Evolutionary conservation across 2,888 invertebrate species (phyloP).

Genomic region (Archaeoteleia sp.): DNA sequence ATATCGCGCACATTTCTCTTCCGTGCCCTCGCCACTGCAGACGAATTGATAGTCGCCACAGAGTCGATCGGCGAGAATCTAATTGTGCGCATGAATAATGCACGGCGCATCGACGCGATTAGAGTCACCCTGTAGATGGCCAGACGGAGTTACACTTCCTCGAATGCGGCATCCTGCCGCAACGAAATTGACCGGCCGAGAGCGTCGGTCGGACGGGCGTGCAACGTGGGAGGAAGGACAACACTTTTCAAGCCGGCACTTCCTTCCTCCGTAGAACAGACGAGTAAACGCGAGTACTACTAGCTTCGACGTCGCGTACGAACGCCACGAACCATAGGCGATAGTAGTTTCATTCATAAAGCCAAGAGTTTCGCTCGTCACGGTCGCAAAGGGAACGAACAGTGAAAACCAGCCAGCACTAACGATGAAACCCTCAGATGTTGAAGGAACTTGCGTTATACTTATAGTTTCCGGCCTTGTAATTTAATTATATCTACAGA

Average conservation of each 20-base stretch:
- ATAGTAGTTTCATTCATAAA: conserved; percentile 72
- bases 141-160: conserved; percentile 68
- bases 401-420: background rate
- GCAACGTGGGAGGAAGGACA: conserved; percentile 61
- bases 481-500: too few relatives aligned
- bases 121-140: conserved; percentile 63
- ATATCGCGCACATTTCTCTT: conserved; percentile 11
- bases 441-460: conserved; percentile 7
- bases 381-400: conserved; percentile 38
- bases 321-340: conserved; percentile 46
- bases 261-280: conserved; percentile 68
- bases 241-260: conserved; percentile 61
- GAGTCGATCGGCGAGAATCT: conserved; percentile 58
- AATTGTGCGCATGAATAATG: conserved; percentile 68
- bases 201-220: conserved; percentile 54
- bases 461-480: too few relatives aligned
- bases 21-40: background rate
- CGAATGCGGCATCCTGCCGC: conserved; percentile 68
- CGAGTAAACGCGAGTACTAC: conserved; percentile 67
- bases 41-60: conserved; percentile 46
- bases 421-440: conserved; percentile 30
- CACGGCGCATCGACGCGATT: conserved; percentile 66
- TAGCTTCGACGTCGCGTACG: conserved; percentile 45
- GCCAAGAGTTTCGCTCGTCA: conserved; percentile 60
- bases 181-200: conserved; percentile 61